These are phyloP conservation scores for Manduca sexta DNA, from an alignment of 1,140 invertebrate species.

Conservation along the genomic window DNA sequence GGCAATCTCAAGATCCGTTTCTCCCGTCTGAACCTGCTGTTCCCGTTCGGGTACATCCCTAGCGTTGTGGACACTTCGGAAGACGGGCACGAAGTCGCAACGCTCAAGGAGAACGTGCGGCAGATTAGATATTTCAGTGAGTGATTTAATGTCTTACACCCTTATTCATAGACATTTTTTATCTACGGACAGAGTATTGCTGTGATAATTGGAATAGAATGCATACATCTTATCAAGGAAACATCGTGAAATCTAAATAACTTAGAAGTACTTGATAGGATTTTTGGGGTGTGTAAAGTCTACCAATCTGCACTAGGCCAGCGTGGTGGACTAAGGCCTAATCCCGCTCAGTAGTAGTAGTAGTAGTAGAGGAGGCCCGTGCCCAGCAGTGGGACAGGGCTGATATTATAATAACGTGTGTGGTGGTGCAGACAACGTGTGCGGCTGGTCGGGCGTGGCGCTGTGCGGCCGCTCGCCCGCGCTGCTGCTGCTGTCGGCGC, in stretches of 20 bases:
- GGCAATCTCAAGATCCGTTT: conserved; percentile 94
- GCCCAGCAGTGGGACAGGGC: not conserved
- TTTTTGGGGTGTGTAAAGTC: too few species aligned
- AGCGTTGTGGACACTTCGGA: conserved; percentile 21
- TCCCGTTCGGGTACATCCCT: conserved; percentile 43
- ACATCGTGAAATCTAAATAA: too few species aligned
- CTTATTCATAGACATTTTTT: not conserved
- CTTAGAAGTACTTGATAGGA: too few species aligned
- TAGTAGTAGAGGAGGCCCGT: too few species aligned
- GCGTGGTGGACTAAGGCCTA: too few species aligned
- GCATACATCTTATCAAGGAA: too few species aligned
- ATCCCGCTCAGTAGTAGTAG: too few species aligned
- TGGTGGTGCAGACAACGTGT: conserved; percentile 77
- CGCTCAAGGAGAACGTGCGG: conserved; percentile 65
- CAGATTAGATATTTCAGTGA: conserved; percentile 85
- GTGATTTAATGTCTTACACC: not conserved
- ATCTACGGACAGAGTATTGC: too few species aligned
- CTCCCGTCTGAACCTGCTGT: conserved; percentile 35
- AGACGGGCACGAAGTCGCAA: conserved; percentile 36
- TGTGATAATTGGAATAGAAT: too few species aligned
- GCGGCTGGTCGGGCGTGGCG: conserved; percentile 95
- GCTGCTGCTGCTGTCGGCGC: conserved; percentile 90
- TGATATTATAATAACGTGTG: not conserved
- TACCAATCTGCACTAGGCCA: too few species aligned
- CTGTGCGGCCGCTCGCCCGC: conserved; percentile 91